These are phyloP conservation scores for Gobionotothen gibberifrons DNA, from an alignment of 2,797 vertebrate genomes.

Conservation along the genomic window DNA sequence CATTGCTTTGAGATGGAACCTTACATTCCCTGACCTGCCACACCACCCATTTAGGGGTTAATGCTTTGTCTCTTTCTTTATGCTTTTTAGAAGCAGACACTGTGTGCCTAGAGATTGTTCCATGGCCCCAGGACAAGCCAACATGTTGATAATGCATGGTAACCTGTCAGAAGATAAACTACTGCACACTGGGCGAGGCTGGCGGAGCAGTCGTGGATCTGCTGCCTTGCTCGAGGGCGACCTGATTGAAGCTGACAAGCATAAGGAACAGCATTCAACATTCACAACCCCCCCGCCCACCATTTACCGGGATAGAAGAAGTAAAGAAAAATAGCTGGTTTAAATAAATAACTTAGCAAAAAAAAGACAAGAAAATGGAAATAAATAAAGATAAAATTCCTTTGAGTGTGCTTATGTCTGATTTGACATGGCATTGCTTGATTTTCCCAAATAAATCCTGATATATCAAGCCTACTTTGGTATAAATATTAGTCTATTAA, in stretches of 20 bases:
- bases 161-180: constrained; percentile 63
- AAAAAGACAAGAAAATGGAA: too few species aligned
- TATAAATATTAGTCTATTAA: too few species aligned
- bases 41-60: too few species aligned
- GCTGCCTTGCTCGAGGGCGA: constrained; percentile 61
- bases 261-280: constrained; percentile 2
- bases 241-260: constrained; percentile 34
- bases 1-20: too few species aligned
- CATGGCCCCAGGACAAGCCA: constrained; percentile 40
- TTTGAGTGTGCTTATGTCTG: too few species aligned
- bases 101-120: constrained; percentile 27
- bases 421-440: too few species aligned
- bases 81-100: constrained; percentile 51
- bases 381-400: neutral
- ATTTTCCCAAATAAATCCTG: too few species aligned
- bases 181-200: constrained; percentile 23
- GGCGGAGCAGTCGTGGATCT: constrained; percentile 16
- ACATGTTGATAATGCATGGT: constrained; percentile 57
- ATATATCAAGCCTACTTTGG: too few species aligned
- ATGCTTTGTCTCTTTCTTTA: constrained; percentile 1
- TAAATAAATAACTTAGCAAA: neutral
- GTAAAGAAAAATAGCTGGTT: neutral
- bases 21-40: too few species aligned
- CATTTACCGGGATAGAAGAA: neutral
- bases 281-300: constrained; percentile 1